Evolutionary conservation across 1,140 invertebrate species (phyloP), one percentile per base, ranked within the genome.

Genomic region (Drosophila oshimai): DNA sequence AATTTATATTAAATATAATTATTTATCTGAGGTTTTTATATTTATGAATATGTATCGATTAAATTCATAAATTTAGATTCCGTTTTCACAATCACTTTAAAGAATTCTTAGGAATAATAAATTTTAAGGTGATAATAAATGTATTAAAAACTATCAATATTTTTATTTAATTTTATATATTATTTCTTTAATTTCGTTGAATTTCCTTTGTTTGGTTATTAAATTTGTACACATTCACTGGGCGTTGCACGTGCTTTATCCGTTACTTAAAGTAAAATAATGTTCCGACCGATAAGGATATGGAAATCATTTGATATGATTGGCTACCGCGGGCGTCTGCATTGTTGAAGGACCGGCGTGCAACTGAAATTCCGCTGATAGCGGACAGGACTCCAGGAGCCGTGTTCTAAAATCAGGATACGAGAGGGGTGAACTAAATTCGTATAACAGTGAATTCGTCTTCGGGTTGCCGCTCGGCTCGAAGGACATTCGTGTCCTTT

Each of bases 271-370:
- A n/a, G n/a, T n/a, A n/a, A n/a, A n/a, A n/a, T 26, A 36, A 12
- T 53, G n/a, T 18, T 60, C 2, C 29, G 17, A 10, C 7, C 45
- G 58, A 29, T 24, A 41, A 39, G 42, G 28, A 50, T 39, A 31
- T 54, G 58, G 36, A 42, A 67, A 50, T 74, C 49, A 51, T n/a
- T n/a, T n/a, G 24, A 41, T 15, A 12, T 34, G 51, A 22, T 61
- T 58, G 44, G 41, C 44, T 37, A 37, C 55, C 72, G 58, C 46
- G 31, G 24, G 55, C 77, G 81, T 87, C 73, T 55, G 76, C 73
- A 57, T 69, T 64, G 72, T 70, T 74, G 44, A 58, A 77, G 47
- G 68, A 79, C 81, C 81, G 81, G 81, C 73, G 76, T 74, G 68
- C 58, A 65, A 86, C 81, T 86, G 61, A 71, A 54, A 29, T 39